Evolutionary conservation across 2,797 vertebrate species (phyloP), one percentile per base, ranked within the genome.

Genomic region (Bucorvus abyssinicus): DNA sequence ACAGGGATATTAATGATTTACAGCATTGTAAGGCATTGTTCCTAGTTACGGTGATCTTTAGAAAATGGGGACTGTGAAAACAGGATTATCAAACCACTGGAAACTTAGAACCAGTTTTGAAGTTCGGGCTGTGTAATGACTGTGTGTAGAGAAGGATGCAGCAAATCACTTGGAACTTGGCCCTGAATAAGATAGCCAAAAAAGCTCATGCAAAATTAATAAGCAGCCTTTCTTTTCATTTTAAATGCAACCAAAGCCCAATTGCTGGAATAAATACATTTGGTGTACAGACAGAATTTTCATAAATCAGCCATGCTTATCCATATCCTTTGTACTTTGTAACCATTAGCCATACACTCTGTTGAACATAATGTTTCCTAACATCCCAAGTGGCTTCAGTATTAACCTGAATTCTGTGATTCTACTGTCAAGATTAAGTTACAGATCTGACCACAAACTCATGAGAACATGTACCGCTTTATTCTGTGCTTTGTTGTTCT

Each of bases 331-430:
- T 89, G 92, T 93, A 86, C 76, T 65, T 75, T 55, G 63, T 76
- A 95, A 85, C 86, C 68, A 49, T 95, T 94, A 94, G 76, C 92
- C 90, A 90, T 84, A 89, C 68, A 88, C 80, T 71, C 80, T 84
- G 70, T 75, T 59, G 76, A 95, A 86, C 65, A 49, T 70, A 92
- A 94, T 70, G 69, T 91, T 96, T 95, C 78, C 82, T 77, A 55
- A 88, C 75, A 85, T 91, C 92, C 85, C 89, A 4, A 3, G 83
- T 85, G 94, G 63, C 76, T 95, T 95, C 76, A 38, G 34, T 73
- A 89, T 88, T 92, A 94, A 91, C 91, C 93, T 90, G 87, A 90
- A 90, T 92, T 96, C 87, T 96, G 88, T 82, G 82, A 91, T 90
- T 78, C 80, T 57, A 36, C 65, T 78, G 67, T 89, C 90, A 93